A percentile compares a stretch with the other conserved stretches of the same genome.
Conservation (phyloP, 2,113 vertebrate species). For the Neotoma lepida region DNA sequence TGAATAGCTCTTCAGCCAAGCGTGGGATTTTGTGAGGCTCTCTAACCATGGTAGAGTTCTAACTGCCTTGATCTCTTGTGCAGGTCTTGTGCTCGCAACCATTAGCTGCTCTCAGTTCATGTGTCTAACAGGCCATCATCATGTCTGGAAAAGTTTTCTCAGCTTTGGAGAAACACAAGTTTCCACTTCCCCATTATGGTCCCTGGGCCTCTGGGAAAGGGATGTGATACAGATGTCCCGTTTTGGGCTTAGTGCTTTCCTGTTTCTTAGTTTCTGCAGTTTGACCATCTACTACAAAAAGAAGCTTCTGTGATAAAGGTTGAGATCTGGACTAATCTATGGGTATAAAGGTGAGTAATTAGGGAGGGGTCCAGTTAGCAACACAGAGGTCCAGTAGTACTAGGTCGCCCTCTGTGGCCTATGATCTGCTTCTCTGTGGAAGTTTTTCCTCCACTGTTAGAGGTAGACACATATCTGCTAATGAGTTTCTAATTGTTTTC, state of each 20-base stretch:
- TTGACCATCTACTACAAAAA: not conserved
- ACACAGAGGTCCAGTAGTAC: not conserved
- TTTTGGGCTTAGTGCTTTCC: not conserved
- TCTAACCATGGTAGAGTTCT: not conserved
- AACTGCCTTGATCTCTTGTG: not conserved
- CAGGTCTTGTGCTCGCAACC: not conserved
- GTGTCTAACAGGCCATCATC: not conserved
- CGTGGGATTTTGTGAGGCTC: not conserved
- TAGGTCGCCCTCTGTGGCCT: not conserved
- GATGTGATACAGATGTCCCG: not conserved
- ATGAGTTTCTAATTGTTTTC: constrained; percentile 21
- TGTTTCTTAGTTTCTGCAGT: not conserved
- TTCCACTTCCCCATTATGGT: not conserved
- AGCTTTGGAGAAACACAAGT: not conserved
- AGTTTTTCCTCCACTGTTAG: not conserved
- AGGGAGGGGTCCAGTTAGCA: not conserved
- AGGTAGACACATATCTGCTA: not conserved
- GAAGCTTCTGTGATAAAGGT: not conserved
- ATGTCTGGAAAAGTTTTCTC: not conserved
- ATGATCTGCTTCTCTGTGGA: not conserved
- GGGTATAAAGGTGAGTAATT: not conserved
- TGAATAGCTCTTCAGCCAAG: not conserved
- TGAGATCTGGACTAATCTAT: not conserved
- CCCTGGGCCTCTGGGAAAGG: not conserved
- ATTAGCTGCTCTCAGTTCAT: not conserved